Evolutionary conservation across 1,140 invertebrate species (phyloP).

Genomic region (Mya arenaria): DNA sequence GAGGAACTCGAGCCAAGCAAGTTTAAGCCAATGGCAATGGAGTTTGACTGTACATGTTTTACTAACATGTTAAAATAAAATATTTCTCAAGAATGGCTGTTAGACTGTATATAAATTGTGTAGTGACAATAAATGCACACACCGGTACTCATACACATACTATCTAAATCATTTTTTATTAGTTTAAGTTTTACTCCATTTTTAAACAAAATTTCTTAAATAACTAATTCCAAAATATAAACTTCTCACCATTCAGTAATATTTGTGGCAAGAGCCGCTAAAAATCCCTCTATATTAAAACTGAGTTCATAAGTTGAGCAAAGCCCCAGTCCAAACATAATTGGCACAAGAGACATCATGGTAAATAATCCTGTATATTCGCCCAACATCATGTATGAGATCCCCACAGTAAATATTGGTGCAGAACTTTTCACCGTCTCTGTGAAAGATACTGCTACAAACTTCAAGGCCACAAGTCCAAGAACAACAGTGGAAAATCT

Average conservation of each 20-base stretch:
- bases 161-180: too few species aligned
- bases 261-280: constrained; percentile 91
- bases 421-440: constrained; percentile 94
- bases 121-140: too few species aligned
- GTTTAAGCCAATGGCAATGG: too few species aligned
- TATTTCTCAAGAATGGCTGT: too few species aligned
- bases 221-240: too few species aligned
- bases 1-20: too few species aligned
- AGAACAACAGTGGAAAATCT: constrained; percentile 89
- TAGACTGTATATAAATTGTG: too few species aligned
- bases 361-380: constrained; percentile 88
- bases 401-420: constrained; percentile 91
- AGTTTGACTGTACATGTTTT: too few species aligned
- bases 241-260: constrained; percentile 88
- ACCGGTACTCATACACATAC: too few species aligned
- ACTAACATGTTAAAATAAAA: too few species aligned
- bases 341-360: constrained; percentile 90
- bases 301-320: constrained; percentile 92
- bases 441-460: constrained; percentile 92
- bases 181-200: too few species aligned
- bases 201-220: too few species aligned
- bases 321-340: constrained; percentile 92
- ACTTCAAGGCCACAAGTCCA: constrained; percentile 90
- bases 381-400: constrained; percentile 87
- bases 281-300: constrained; percentile 89